Conservation (phyloP, 2,113 vertebrate species). For the Albula glossodonta region DNA sequence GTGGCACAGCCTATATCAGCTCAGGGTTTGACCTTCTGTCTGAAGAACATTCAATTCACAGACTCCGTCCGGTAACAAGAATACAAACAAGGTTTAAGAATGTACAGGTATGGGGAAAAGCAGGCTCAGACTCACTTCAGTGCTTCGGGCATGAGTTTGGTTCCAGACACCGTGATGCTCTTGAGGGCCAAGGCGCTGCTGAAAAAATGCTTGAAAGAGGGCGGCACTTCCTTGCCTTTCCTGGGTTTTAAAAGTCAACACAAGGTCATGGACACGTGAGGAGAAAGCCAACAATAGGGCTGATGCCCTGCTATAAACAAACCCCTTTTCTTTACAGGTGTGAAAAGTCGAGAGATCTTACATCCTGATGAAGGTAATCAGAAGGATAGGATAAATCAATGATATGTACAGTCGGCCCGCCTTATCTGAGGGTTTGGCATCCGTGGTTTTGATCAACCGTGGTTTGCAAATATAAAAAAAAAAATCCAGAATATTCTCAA, state of each 20-base stretch:
- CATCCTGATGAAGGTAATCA: background rate
- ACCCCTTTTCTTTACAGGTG: background rate
- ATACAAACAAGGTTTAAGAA: background rate
- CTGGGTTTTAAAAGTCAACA: constrained; percentile 59
- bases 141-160: constrained; percentile 86
- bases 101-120: background rate
- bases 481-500: too few species aligned
- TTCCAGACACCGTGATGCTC: constrained; percentile 88
- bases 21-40: background rate
- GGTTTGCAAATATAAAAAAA: too few species aligned
- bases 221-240: constrained; percentile 85
- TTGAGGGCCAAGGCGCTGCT: constrained; percentile 82
- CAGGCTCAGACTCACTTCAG: constrained; percentile 80
- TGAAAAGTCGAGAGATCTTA: background rate
- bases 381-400: background rate
- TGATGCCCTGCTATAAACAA: background rate
- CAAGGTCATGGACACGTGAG: background rate
- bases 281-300: background rate
- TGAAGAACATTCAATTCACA: background rate
- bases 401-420: too few species aligned
- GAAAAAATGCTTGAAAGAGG: constrained; percentile 93
- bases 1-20: background rate
- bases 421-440: too few species aligned
- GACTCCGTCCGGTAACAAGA: background rate
- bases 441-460: too few species aligned